Evolutionary conservation across 2,113 vertebrate species (phyloP).

Genomic region (Campylomormyrus tamandua): DNA sequence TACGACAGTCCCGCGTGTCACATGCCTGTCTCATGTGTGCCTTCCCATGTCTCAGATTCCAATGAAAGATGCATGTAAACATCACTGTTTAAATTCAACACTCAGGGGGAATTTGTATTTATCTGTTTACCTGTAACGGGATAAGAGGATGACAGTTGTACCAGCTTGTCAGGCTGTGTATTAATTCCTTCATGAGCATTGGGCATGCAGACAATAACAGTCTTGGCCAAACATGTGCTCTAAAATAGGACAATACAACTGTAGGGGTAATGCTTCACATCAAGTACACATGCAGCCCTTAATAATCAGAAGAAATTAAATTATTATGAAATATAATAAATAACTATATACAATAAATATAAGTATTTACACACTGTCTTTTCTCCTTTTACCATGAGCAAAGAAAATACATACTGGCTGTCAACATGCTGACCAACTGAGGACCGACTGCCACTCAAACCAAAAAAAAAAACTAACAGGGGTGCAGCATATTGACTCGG

Average conservation of each 20-base stretch:
- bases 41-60: background rate
- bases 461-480: background rate
- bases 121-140: background rate
- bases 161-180: background rate
- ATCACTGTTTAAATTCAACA: background rate
- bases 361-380: background rate
- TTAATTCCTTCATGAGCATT: background rate
- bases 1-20: background rate
- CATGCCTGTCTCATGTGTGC: background rate
- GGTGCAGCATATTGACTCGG: background rate
- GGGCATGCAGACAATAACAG: background rate
- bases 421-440: background rate
- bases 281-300: background rate
- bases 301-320: background rate
- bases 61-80: background rate
- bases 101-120: background rate
- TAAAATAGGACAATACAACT: background rate
- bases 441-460: background rate
- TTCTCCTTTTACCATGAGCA: background rate
- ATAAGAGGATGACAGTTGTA: background rate
- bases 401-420: background rate
- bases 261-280: background rate
- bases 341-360: background rate
- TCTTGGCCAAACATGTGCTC: background rate
- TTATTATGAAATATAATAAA: background rate